phyloP scores from a whole-genome alignment of 2,888 invertebrate species.

The Tipula confusa region DNA sequence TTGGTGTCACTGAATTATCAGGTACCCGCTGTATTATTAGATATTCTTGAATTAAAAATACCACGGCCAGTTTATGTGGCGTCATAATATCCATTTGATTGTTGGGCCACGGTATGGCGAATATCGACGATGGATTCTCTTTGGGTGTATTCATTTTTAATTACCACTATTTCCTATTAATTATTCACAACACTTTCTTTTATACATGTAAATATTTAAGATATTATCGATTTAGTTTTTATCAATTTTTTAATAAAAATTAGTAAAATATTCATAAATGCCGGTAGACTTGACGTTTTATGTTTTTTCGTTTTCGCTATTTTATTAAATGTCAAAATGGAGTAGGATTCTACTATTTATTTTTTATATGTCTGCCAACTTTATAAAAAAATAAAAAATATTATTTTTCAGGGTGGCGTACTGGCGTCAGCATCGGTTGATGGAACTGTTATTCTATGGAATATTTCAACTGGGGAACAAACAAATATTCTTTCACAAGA shows the following conservation, averaged over 20 bases:
- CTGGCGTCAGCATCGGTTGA: conserved; percentile 68
- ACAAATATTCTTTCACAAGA: conserved; percentile 62
- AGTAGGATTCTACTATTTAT: neutral
- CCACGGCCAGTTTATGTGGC: conserved; percentile 74
- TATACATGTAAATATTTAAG: neutral
- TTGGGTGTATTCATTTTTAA: conserved; percentile 30
- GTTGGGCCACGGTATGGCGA: neutral
- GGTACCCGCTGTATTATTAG: conserved; percentile 55
- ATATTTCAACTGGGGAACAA: conserved; percentile 57
- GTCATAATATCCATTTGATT: conserved; percentile 56
- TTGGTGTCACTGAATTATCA: conserved; percentile 48
- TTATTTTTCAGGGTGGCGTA: conserved; percentile 57
- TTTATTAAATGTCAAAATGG: neutral
- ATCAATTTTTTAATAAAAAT: neutral
- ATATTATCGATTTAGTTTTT: neutral
- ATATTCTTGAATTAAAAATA: conserved; percentile 71
- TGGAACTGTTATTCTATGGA: conserved; percentile 66
- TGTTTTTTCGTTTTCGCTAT: neutral
- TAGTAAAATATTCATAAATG: neutral
- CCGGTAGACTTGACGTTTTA: neutral
- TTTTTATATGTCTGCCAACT: neutral
- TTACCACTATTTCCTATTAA: neutral
- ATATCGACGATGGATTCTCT: neutral
- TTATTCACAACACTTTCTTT: neutral
- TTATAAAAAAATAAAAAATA: neutral